Percentiles rank a stretch among this genome's conserved stretches.
Conservation (phyloP, 37 sponge, comb jelly and placozoan genomes). For the Lycopodina hypogea region DNA sequence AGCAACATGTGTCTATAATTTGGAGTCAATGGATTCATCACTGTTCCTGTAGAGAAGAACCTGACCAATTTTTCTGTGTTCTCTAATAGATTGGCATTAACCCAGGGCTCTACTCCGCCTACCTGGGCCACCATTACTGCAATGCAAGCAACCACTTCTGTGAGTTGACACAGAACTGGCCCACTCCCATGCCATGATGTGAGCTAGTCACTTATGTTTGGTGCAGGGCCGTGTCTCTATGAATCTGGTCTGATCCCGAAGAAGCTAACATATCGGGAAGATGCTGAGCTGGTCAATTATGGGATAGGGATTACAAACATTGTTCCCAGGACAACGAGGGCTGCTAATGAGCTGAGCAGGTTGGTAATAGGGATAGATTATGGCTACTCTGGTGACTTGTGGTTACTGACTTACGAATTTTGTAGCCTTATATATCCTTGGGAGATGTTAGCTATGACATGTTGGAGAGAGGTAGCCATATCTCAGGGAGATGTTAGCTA, state of each 20-base stretch:
- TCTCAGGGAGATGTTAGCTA: too few species aligned
- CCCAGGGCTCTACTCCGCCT: conserved; percentile 90
- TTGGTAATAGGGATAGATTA: conserved; percentile 4
- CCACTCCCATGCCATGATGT: neutral
- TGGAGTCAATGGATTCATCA: too few species aligned
- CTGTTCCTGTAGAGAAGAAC: too few species aligned
- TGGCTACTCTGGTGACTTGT: neutral
- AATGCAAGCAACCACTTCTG: conserved; percentile 92
- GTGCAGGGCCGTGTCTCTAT: conserved; percentile 83
- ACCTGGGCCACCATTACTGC: conserved; percentile 89
- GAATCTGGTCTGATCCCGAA: conserved; percentile 79
- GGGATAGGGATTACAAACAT: conserved; percentile 94
- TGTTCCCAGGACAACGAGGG: conserved; percentile 82
- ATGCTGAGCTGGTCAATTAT: conserved; percentile 72
- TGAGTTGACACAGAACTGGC: conserved; percentile 22
- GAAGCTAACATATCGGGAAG: conserved; percentile 69
- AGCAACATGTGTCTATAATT: too few species aligned
- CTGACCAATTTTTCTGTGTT: too few species aligned
- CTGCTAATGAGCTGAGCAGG: conserved; percentile 79
- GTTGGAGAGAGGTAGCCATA: too few species aligned
- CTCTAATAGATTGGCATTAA: conserved; percentile 86
- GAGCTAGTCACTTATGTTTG: conserved; percentile 10
- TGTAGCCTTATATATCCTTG: too few species aligned
- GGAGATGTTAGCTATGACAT: too few species aligned
- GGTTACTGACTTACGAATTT: too few species aligned